A percentile compares a stretch with the other conserved stretches of the same genome.
Evolutionary conservation across 2,113 vertebrate species (phyloP).

Genomic region (Protomyctophum bolini): DNA sequence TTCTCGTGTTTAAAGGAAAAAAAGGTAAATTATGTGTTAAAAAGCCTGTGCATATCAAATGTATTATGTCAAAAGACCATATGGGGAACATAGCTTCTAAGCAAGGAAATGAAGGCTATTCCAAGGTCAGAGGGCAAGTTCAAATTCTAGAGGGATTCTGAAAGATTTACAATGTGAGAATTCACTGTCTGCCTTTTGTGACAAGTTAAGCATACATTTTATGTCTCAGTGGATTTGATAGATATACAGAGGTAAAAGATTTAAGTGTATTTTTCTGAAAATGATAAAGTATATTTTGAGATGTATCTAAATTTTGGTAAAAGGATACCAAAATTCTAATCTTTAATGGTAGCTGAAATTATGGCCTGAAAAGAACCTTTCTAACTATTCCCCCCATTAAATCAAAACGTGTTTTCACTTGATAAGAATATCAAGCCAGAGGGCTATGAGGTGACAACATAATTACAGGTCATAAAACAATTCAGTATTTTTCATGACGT

Average conservation of each 20-base stretch:
- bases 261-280: background rate
- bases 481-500: slow-evolving; percentile 51
- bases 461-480: slow-evolving; percentile 63
- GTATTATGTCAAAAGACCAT: slow-evolving; percentile 29
- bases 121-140: slow-evolving; percentile 32
- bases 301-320: background rate
- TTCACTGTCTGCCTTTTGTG: slow-evolving; percentile 18
- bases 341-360: background rate
- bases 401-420: slow-evolving; percentile 62
- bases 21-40: slow-evolving; percentile 51
- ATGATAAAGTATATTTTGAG: background rate
- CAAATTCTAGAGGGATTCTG: slow-evolving; percentile 43
- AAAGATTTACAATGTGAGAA: slow-evolving; percentile 66
- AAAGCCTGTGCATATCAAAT: slow-evolving; percentile 35
- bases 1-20: slow-evolving; percentile 25
- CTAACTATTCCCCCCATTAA: slow-evolving; percentile 34
- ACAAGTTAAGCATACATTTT: slow-evolving; percentile 38
- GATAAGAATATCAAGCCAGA: slow-evolving; percentile 35
- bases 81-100: slow-evolving; percentile 15
- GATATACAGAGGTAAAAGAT: slow-evolving; percentile 25
- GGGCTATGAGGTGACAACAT: slow-evolving; percentile 52
- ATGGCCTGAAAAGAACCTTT: slow-evolving; percentile 20
- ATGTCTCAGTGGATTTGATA: slow-evolving; percentile 20
- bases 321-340: background rate
- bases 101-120: slow-evolving; percentile 34